phyloP scores from a whole-genome alignment of 2,888 invertebrate genomes.

The Stenoptilia bipunctidactyla region DNA sequence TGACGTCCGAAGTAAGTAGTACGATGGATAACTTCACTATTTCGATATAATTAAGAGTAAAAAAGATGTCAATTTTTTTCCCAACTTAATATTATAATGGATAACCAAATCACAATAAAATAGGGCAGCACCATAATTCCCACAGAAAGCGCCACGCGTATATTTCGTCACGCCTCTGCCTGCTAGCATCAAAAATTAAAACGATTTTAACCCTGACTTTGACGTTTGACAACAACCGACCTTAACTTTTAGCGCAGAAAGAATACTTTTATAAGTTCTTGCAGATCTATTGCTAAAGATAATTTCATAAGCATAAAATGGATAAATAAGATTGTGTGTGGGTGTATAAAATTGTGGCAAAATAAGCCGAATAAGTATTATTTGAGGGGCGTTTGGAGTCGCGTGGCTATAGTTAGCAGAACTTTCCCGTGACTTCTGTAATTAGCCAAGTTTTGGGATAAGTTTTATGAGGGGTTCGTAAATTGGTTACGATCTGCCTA shows the following conservation, averaged over 20 bases:
- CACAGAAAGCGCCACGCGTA: constrained; percentile 59
- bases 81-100: constrained; percentile 11
- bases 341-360: constrained; percentile 35
- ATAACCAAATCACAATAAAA: constrained; percentile 23
- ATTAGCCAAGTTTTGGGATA: constrained; percentile 14
- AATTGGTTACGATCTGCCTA: too few species aligned
- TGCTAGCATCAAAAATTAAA: constrained; percentile 10
- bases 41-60: too few species aligned
- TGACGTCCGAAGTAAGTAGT: too few species aligned
- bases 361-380: constrained; percentile 22
- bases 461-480: too few species aligned
- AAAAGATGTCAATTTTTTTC: background rate
- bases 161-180: constrained; percentile 38
- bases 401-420: constrained; percentile 47
- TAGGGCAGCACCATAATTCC: constrained; percentile 35
- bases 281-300: constrained; percentile 11
- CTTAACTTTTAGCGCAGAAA: background rate
- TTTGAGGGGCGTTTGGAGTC: constrained; percentile 46
- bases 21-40: too few species aligned
- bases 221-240: background rate
- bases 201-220: constrained; percentile 10
- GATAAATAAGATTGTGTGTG: constrained; percentile 48
- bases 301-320: constrained; percentile 43
- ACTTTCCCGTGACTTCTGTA: constrained; percentile 51
- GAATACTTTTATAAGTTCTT: background rate